phyloP scores from a whole-genome alignment of 92 coral and sea anemone species.

The Palythoa grandis region DNA sequence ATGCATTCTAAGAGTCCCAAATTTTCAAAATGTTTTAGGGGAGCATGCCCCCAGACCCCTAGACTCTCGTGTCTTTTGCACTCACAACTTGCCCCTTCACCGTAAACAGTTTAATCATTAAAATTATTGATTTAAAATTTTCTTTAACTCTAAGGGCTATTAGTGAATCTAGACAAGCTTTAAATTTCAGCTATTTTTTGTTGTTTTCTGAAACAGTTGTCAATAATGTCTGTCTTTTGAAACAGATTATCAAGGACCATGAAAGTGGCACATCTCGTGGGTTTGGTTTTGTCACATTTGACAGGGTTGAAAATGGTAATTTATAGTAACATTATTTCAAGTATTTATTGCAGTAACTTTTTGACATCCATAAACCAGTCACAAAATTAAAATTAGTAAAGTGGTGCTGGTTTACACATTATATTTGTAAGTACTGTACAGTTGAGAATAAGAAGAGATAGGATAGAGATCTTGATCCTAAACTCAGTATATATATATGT shows the following conservation, averaged over 20 bases:
- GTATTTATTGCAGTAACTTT: neutral
- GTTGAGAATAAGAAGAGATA: too few relatives aligned
- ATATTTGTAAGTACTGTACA: too few relatives aligned
- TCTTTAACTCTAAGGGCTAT: neutral
- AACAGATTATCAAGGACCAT: slow-evolving; percentile 87
- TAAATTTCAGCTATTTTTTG: neutral
- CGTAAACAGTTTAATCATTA: too few relatives aligned
- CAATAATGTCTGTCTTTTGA: neutral
- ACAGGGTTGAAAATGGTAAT: slow-evolving; percentile 84
- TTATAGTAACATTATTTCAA: neutral
- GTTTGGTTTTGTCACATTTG: slow-evolving; percentile 94
- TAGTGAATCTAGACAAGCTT: neutral
- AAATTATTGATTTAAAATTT: too few relatives aligned
- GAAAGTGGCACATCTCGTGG: slow-evolving; percentile 92
- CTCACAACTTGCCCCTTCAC: too few relatives aligned
- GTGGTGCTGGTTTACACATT: too few relatives aligned
- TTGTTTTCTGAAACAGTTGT: neutral
- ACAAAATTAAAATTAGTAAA: too few relatives aligned
- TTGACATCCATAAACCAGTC: neutral
- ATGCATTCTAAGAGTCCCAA: too few relatives aligned
- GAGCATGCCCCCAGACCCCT: neutral
- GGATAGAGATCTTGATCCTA: too few relatives aligned
- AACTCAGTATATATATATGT: too few relatives aligned
- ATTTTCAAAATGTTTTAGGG: too few relatives aligned
- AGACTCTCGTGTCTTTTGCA: too few relatives aligned